A percentile compares a stretch with the other conserved stretches of the same genome.
Evolutionary conservation across 2,888 invertebrate genomes (phyloP).

Genomic region (Dynastes tityus): DNA sequence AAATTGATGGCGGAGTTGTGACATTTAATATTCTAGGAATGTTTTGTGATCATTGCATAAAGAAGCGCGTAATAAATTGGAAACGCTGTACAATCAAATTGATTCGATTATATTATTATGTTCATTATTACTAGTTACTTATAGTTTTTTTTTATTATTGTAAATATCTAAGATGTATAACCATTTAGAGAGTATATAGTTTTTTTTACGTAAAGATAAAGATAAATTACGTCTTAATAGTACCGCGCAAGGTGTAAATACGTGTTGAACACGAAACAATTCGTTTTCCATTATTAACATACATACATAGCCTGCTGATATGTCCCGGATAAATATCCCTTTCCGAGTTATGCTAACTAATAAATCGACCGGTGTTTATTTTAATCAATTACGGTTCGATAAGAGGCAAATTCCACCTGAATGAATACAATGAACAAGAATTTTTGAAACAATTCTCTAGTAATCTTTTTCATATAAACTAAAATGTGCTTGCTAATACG

Average conservation of each 20-base stretch:
- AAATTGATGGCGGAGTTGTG: too few species aligned
- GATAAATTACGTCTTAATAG: conserved; percentile 31
- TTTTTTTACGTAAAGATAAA: conserved; percentile 18
- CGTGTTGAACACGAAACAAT: conserved; percentile 39
- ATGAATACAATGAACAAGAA: background rate
- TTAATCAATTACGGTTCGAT: background rate
- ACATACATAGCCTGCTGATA: background rate
- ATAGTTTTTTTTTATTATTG: conserved; percentile 2
- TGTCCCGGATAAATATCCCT: background rate
- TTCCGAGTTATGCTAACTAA: conserved; percentile 7
- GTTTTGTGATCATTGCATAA: background rate
- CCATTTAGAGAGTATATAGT: background rate
- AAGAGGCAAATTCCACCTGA: background rate
- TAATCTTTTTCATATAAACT: background rate
- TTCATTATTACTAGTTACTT: background rate
- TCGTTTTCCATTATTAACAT: conserved; percentile 27
- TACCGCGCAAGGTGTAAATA: conserved; percentile 41
- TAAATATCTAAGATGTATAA: background rate
- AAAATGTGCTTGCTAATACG: too few species aligned
- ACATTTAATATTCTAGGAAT: background rate
- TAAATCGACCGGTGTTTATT: conserved; percentile 4
- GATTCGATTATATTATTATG: background rate
- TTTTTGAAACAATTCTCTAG: background rate
- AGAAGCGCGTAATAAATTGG: background rate
- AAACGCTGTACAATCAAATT: background rate